Conservation (phyloP, 1,140 invertebrate genomes). For the Drosophila arawakana region DNA sequence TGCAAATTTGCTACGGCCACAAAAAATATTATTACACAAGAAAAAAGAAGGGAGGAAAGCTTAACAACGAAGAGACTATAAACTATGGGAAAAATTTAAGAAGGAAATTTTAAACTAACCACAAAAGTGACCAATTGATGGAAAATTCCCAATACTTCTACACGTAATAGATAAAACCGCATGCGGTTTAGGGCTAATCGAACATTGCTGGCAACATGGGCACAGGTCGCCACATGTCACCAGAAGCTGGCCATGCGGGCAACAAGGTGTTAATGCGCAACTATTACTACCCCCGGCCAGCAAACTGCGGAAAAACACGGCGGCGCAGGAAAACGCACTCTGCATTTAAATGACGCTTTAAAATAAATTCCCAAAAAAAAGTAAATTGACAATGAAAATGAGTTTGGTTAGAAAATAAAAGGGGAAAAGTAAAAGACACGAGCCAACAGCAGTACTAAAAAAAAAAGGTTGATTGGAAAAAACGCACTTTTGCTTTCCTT, state of each 20-base stretch:
- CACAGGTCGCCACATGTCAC: constrained; percentile 69
- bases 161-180: constrained; percentile 20
- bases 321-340: constrained; percentile 41
- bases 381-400: constrained; percentile 26
- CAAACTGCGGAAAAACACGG: neutral
- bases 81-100: neutral
- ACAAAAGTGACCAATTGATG: neutral
- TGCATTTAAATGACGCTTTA: constrained; percentile 79
- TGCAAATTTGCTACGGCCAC: constrained; percentile 47
- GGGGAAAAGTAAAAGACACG: constrained; percentile 44
- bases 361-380: constrained; percentile 45
- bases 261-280: constrained; percentile 79
- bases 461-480: constrained; percentile 22
- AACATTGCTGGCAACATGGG: constrained; percentile 1
- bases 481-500: constrained; percentile 65
- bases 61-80: neutral
- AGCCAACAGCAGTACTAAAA: constrained; percentile 14
- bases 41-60: constrained; percentile 15
- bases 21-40: constrained; percentile 11
- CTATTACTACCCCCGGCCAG: constrained; percentile 62
- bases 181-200: constrained; percentile 27
- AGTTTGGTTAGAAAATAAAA: constrained; percentile 11
- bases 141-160: neutral
- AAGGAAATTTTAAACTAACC: neutral
- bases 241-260: constrained; percentile 55